Evolutionary conservation across 2,888 invertebrate species (phyloP).

Genomic region (Galeopsomyia nigrocyanea): DNA sequence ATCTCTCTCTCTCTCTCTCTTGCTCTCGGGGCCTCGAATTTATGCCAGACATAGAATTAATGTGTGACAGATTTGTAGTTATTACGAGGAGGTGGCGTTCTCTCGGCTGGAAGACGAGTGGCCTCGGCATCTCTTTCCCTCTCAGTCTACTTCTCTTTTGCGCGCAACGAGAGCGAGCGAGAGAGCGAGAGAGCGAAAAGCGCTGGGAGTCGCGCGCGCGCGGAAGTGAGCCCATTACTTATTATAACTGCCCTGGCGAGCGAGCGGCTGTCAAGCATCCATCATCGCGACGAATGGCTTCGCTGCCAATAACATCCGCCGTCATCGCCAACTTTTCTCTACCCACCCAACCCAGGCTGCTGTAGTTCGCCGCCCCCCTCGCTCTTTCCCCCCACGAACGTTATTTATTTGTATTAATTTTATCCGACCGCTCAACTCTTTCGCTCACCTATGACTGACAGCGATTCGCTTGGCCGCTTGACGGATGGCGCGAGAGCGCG

Average conservation of each 20-base stretch:
- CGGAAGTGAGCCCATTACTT: slow-evolving; percentile 69
- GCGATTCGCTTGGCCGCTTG: slow-evolving; percentile 60
- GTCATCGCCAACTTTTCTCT: slow-evolving; percentile 29
- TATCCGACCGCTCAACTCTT: slow-evolving; percentile 61
- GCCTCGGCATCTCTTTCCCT: slow-evolving; percentile 42
- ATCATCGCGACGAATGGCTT: slow-evolving; percentile 68
- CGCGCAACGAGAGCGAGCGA: background rate
- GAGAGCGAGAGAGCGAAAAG: background rate
- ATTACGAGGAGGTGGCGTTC: slow-evolving; percentile 46
- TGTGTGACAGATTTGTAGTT: slow-evolving; percentile 67
- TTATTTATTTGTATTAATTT: background rate
- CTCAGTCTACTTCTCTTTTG: background rate
- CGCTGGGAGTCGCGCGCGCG: slow-evolving; percentile 60
- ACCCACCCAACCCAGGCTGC: slow-evolving; percentile 24
- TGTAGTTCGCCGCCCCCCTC: background rate
- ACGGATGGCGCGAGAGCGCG: background rate
- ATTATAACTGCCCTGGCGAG: slow-evolving; percentile 67
- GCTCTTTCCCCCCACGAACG: background rate
- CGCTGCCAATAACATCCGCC: slow-evolving; percentile 67
- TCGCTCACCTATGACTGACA: slow-evolving; percentile 66
- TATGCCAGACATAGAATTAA: slow-evolving; percentile 68
- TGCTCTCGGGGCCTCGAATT: slow-evolving; percentile 56
- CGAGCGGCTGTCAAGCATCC: slow-evolving; percentile 67
- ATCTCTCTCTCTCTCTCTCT: slow-evolving; percentile 40
- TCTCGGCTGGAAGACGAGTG: slow-evolving; percentile 61